Base-by-base conservation (phyloP, 92 coral and sea anemone species). In the Actinostola sp. region DNA sequence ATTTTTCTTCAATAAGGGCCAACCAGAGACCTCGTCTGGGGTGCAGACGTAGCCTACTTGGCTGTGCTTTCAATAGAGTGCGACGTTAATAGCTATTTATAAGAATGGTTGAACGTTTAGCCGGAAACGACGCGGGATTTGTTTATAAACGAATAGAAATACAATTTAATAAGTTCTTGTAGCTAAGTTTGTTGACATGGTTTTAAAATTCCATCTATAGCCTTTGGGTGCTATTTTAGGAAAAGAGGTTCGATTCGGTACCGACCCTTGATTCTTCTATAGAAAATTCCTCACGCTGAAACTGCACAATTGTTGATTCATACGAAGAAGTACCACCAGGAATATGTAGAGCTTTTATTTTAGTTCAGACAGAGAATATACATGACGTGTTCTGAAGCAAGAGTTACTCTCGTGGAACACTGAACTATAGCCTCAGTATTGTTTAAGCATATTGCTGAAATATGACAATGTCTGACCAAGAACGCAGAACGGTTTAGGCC, bases 41-140 rank as follows among this genome's bases (percentile, higher is more conserved):
- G n/a, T 12, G n/a, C 38, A 32, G 16, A 68, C 48, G 32, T n/a
- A 68, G 62, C 35, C 74, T 30, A 21, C 74, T 50, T 68, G 74
- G 62, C 62, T 68, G 27, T 50, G 60, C 61, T 46, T 52, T 33
- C 48, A 50, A 51, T 61, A 34, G 42, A 34, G 25, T 30, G 31
- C 29, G 51, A 33, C n/a, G 26, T 34, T 43, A 68, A 68, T 68
- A 68, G 70, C 70, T 26, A 26, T 64, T 26, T 64, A 45, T 25
- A 26, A 26, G 70, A 49, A 67, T n/a, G 46, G 60, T 33, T 68
- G 49, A 68, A 50, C 33, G 30, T 50, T 23, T 24, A 39, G 61
- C 74, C 74, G 74, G 74, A 68, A 68, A 68, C 59, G 59, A 56
- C 63, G 58, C 43, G 31, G 41, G 61, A 68, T 50, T 68, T 68